Base-by-base conservation (phyloP, 2,797 vertebrate species). In the Myotis myotis region DNA sequence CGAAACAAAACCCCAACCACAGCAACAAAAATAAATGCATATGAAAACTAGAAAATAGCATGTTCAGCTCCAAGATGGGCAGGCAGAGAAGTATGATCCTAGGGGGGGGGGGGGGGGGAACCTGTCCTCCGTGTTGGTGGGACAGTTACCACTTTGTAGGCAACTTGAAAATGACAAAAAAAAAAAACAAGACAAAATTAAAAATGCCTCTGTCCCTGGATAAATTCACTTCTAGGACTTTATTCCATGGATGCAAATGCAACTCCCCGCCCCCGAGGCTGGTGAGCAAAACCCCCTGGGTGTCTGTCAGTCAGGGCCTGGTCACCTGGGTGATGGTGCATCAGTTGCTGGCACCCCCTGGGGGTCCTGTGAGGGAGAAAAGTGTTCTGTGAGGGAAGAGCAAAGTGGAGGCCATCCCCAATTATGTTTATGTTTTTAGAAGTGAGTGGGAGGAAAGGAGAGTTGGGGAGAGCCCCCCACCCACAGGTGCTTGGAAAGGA, bases 11-110 rank as follows among this genome's bases (percentile, higher is more conserved):
- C 12, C 57, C 25, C 60, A 62, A 60, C 25, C 25, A 62, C 60
- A 62, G 60, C 25, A 64, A 64, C 28, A n/a, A 64, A 64, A 8
- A 38, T 38, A 41, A 51, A 22, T 11, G n/a, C 4, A 1, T 16
- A 3, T 6, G 30, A 64, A 38, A 66, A 25, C n/a, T 17, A 12
- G 8, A 30, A 62, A 12, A 8, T 0, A 5, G 20, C 20, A 20
- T 0, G 0, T 44, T 57, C 30, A n/a, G 91, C 8, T 36, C n/a
- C 1, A 0, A 36, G 81, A 6, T 0, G 13, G 62, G 53, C 33
- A 19, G 66, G 28, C 3, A 2, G 5, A 23, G 7, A 16, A 7
- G 6, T 0, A 1, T 1, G 36, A 25, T 5, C 1, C 3, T 5
- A 53, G 57, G 57, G 25, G 5, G 3, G 5, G 6, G 8, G 6